Evolutionary conservation across 2,888 invertebrate genomes (phyloP).

Genomic region (Pollenia angustigena): DNA sequence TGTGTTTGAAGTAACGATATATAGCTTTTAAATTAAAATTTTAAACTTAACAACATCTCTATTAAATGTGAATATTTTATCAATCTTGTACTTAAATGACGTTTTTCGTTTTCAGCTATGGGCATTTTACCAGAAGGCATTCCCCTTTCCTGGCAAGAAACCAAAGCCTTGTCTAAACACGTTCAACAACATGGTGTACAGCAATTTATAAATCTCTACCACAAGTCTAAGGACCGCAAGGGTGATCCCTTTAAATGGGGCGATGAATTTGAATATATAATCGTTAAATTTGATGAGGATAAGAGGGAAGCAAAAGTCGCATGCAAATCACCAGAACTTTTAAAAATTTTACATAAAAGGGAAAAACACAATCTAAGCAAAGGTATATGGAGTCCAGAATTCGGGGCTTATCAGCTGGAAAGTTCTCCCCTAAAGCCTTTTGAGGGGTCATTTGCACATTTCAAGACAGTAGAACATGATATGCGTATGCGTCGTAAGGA

Average conservation of each 20-base stretch:
- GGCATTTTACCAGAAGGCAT: slow-evolving; percentile 97
- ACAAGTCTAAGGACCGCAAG: slow-evolving; percentile 93
- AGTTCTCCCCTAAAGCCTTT: slow-evolving; percentile 99
- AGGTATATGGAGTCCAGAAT: slow-evolving; percentile 97
- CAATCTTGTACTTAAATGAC: no score
- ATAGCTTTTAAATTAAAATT: no score
- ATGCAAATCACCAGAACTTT: slow-evolving; percentile 91
- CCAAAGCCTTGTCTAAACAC: slow-evolving; percentile 94
- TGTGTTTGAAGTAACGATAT: no score
- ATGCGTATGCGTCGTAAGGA: slow-evolving; percentile 95
- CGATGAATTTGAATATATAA: slow-evolving; percentile 98
- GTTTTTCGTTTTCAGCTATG: slow-evolving; percentile 86
- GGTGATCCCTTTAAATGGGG: slow-evolving; percentile 99
- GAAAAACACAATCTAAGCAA: slow-evolving; percentile 90
- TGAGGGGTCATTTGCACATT: slow-evolving; percentile 96
- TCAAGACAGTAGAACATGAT: slow-evolving; percentile 99
- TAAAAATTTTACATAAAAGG: slow-evolving; percentile 92
- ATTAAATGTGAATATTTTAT: no score
- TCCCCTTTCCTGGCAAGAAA: slow-evolving; percentile 98
- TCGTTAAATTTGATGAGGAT: slow-evolving; percentile 96
- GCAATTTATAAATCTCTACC: slow-evolving; percentile 98
- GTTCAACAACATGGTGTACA: slow-evolving; percentile 97
- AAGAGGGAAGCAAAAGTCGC: slow-evolving; percentile 93
- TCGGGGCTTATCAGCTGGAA: slow-evolving; percentile 99
- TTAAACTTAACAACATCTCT: no score